Conservation (phyloP, 2,113 vertebrate genomes). For the Rynchops niger region DNA sequence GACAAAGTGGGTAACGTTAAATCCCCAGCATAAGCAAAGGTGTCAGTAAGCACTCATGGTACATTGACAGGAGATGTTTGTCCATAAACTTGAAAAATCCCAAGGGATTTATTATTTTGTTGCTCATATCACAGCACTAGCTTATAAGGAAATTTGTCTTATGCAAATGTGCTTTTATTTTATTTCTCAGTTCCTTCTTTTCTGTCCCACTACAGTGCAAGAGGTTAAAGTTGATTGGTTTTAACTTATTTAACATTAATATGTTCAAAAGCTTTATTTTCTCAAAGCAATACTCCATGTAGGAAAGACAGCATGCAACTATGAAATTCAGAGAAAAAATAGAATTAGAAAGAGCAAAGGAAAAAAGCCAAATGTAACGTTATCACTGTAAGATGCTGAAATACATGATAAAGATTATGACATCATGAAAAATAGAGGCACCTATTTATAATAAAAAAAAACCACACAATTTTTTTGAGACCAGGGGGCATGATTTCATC, state of each 20-base stretch:
- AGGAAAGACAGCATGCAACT: neutral
- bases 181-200: neutral
- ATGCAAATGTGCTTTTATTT: neutral
- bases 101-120: neutral
- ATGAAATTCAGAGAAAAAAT: neutral
- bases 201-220: neutral
- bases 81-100: neutral
- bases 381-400: neutral
- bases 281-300: neutral
- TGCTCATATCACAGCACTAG: neutral
- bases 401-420: neutral
- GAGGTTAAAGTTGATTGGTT: neutral
- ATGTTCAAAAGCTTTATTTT: neutral
- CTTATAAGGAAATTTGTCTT: neutral
- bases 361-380: neutral
- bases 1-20: neutral
- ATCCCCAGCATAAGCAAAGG: neutral
- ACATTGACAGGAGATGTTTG: neutral
- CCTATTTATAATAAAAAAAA: neutral
- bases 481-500: neutral
- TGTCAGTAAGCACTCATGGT: neutral
- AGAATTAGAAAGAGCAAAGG: neutral
- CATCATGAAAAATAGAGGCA: neutral
- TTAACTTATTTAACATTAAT: neutral
- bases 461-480: fast-evolving